Evolutionary conservation across 2,888 invertebrate genomes (phyloP).

Genomic region (Yponomeuta plumbellus): DNA sequence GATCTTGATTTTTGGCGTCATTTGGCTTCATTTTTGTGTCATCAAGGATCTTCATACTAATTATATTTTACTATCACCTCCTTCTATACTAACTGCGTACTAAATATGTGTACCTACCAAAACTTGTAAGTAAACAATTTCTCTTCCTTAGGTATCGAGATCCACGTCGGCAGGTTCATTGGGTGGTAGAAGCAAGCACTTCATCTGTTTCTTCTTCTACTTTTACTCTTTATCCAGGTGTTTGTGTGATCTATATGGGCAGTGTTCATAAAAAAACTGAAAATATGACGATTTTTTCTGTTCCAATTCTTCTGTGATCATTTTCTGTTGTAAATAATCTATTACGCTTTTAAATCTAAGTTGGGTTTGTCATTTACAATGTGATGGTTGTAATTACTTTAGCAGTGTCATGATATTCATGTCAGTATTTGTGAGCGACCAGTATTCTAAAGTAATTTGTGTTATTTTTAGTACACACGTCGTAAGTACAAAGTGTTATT

Average conservation of each 20-base stretch:
- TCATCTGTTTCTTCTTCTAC: conserved; percentile 30
- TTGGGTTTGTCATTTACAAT: neutral
- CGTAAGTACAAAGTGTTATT: neutral
- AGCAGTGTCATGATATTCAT: neutral
- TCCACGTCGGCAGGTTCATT: conserved; percentile 5
- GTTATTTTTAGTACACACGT: neutral
- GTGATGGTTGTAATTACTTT: neutral
- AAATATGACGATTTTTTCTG: neutral
- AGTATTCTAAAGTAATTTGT: neutral
- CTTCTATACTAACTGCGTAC: neutral
- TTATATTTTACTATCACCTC: no score
- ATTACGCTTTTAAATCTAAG: neutral
- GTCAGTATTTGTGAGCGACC: neutral
- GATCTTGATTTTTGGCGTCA: no score
- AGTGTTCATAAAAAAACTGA: conserved; percentile 17
- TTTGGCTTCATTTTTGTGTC: no score
- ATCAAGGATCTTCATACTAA: no score
- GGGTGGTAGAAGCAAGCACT: conserved; percentile 2
- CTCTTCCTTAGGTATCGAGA: neutral
- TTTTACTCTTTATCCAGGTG: conserved; percentile 38
- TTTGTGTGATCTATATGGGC: conserved; percentile 33
- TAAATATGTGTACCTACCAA: neutral
- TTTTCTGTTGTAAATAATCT: neutral
- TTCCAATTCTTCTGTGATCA: neutral
- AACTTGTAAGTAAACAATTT: neutral